Base-by-base conservation (phyloP, 92 coral and sea anemone species). In the Epizoanthus scotinus region DNA sequence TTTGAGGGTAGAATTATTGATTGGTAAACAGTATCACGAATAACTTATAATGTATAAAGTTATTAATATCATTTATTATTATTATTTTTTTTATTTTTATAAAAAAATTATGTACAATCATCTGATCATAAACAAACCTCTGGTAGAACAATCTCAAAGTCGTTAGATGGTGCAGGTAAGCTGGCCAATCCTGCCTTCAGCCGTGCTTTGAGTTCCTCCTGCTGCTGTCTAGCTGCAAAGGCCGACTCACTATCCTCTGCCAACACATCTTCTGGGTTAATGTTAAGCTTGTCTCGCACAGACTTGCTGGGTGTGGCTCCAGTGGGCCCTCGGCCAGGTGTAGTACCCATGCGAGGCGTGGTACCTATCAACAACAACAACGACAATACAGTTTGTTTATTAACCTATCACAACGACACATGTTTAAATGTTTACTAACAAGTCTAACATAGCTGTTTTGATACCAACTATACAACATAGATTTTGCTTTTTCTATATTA, bases 141-240 rank as follows among this genome's bases (percentile, higher is more conserved):
- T 18, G 99, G 99, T 19, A 95, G 88, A 19, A 95, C 99, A 71
- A 95, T 94, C 81, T 95, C 99, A 89, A 95, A 95, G 86, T 95
- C 99, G 75, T 95, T 95, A 1, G 96, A 93, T 12, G 99, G 99
- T 18, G 92, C 90, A 65, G 99, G 99, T 13, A 95, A 87, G 53
- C 86, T 91, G 21, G 99, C 95, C 31, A 95, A 84, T 26, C 99
- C 94, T 63, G 98, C 99, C 72, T 87, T 88, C 73, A 95, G 87
- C 69, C 91, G 91, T 9, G 89, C 90, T 61, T 93, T 93, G 67
- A 88, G 42, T 70, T 95, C 99, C 59, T 64, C 92, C 98, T 93
- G 98, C 70, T 95, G 98, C 44, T 91, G 98, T 67, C 90, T 91
- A 25, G 90, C 90, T 52, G 88, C 86, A 74, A 78, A 94, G 7